Conservation (phyloP, 1,140 invertebrate genomes). For the Prorops nasuta region DNA sequence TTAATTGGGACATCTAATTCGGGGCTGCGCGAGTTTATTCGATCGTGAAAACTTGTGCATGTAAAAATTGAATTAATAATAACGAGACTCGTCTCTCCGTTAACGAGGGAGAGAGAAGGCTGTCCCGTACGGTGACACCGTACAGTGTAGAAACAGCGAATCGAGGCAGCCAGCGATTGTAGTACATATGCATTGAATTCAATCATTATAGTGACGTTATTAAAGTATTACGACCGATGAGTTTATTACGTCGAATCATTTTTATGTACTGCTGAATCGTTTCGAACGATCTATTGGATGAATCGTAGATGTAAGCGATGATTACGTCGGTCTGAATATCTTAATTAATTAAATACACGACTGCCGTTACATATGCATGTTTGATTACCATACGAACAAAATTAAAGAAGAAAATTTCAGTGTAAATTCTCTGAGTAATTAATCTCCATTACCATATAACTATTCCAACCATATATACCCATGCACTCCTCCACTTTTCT, state of each 20-base stretch:
- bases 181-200: no score
- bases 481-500: no score
- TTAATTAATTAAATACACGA: slow-evolving; percentile 35
- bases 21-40: slow-evolving; percentile 31
- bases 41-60: slow-evolving; percentile 14
- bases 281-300: slow-evolving; percentile 1
- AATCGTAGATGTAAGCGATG: slow-evolving; percentile 23
- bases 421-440: no score
- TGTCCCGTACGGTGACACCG: no score
- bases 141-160: no score
- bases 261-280: slow-evolving; percentile 14
- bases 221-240: slow-evolving; percentile 33
- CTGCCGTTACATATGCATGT: slow-evolving; percentile 23
- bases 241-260: slow-evolving; percentile 22
- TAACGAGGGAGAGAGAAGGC: no score
- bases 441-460: no score
- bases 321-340: slow-evolving; percentile 29
- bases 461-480: no score
- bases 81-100: no score
- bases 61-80: no score
- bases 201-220: slow-evolving; percentile 29
- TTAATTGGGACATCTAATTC: slow-evolving; percentile 23
- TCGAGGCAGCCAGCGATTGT: no score
- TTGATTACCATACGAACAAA: slow-evolving; percentile 11
- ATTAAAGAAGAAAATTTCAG: no score